These are phyloP conservation scores for Aphrocallistes beatrix DNA, from an alignment of 37 sponge, comb jelly and placozoan genomes.

Conservation along the genomic window DNA sequence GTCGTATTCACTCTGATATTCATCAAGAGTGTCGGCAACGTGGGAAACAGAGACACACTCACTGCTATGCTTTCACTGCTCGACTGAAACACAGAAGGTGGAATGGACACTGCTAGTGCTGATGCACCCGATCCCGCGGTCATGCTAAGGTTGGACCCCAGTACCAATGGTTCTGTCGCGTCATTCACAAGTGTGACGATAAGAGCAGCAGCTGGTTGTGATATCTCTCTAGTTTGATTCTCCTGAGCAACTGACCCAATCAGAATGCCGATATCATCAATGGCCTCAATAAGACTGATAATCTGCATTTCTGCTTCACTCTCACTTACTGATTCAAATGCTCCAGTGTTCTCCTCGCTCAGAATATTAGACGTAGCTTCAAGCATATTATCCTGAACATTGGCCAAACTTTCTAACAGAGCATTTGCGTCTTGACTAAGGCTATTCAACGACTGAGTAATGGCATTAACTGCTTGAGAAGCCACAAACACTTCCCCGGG, in stretches of 20 bases:
- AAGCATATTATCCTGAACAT: background rate
- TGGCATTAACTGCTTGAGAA: background rate
- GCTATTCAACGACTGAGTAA: background rate
- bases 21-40: background rate
- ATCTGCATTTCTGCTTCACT: background rate
- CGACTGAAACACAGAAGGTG: background rate
- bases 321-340: background rate
- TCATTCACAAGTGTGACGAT: background rate
- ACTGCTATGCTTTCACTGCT: background rate
- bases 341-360: background rate
- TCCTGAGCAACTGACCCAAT: background rate
- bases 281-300: background rate
- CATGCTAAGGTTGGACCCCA: background rate
- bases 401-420: background rate
- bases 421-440: background rate
- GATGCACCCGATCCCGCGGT: background rate
- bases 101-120: background rate
- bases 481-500: background rate
- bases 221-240: background rate
- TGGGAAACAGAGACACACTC: constrained; percentile 1
- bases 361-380: background rate
- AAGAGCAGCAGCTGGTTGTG: background rate
- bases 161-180: background rate
- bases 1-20: background rate
- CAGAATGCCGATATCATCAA: background rate